A percentile compares a stretch with the other conserved stretches of the same genome.
These are phyloP conservation scores for Choreutis nemorana DNA, from an alignment of 2,888 invertebrate genomes.

Conservation along the genomic window DNA sequence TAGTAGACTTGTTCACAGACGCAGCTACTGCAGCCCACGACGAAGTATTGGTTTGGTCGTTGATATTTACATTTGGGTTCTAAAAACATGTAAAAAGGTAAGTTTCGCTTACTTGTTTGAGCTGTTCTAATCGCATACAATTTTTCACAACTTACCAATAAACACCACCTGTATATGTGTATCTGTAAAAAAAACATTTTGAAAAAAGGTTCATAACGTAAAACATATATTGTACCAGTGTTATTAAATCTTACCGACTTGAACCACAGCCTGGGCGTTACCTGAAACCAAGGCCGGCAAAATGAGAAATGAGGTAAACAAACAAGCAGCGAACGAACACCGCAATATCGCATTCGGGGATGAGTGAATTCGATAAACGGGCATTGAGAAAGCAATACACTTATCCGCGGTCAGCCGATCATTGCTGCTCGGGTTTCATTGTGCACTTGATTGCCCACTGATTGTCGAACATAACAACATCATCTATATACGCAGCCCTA, in stretches of 20 bases:
- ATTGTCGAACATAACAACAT: constrained; percentile 11
- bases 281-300: constrained; percentile 4
- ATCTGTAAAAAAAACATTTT: constrained; percentile 2
- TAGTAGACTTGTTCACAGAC: constrained; percentile 17
- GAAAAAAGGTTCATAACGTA: too few relatives aligned
- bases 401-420: constrained; percentile 21
- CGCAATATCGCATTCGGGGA: constrained; percentile 17
- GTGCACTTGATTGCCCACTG: constrained; percentile 22
- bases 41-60: constrained; percentile 15
- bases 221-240: too few relatives aligned
- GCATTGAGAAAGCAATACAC: constrained; percentile 23
- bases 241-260: too few relatives aligned
- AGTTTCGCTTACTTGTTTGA: not conserved
- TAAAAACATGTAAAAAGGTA: constrained; percentile 7
- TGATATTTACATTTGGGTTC: constrained; percentile 18
- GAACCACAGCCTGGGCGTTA: constrained; percentile 6
- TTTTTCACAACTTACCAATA: constrained; percentile 14
- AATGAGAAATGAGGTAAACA: constrained; percentile 11
- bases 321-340: constrained; percentile 10
- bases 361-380: constrained; percentile 23
- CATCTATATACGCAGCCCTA: constrained; percentile 13
- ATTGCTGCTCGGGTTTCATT: constrained; percentile 19
- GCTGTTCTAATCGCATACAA: not conserved
- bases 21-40: constrained; percentile 15
- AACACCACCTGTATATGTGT: constrained; percentile 12